Conservation (phyloP, 92 coral and sea anemone genomes). For the Nematostella vectensis region DNA sequence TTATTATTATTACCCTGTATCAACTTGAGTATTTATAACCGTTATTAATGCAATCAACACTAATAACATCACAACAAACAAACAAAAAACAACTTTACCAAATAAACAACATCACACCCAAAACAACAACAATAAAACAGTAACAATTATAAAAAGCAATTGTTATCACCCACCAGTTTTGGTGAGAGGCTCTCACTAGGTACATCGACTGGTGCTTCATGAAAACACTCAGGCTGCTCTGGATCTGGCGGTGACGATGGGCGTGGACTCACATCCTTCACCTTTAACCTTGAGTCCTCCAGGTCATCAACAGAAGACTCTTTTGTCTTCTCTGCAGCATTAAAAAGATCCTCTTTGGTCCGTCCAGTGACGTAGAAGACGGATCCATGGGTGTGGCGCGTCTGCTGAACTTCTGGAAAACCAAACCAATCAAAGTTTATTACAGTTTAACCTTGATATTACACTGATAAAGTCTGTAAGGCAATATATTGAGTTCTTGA, state of each 20-base stretch:
- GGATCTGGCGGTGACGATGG: conserved; percentile 48
- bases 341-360: conserved; percentile 66
- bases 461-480: too few species aligned
- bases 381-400: conserved; percentile 41
- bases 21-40: not conserved
- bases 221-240: conserved; percentile 53
- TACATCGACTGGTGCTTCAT: conserved; percentile 72
- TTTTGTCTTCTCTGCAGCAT: conserved; percentile 70
- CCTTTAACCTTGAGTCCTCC: conserved; percentile 37
- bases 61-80: not conserved
- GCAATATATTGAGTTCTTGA: not conserved
- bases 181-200: conserved; percentile 37
- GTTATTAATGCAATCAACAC: not conserved
- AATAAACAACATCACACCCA: not conserved
- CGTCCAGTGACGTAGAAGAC: conserved; percentile 78
- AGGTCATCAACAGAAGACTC: conserved; percentile 75
- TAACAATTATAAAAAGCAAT: too few species aligned
- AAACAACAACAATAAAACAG: not conserved
- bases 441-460: not conserved
- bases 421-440: too few species aligned
- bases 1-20: not conserved
- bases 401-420: conserved; percentile 21
- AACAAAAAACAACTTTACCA: not conserved
- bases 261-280: conserved; percentile 21
- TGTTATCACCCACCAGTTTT: conserved; percentile 13